Evolutionary conservation across 1,140 invertebrate species (phyloP).

Genomic region (Manduca sexta): DNA sequence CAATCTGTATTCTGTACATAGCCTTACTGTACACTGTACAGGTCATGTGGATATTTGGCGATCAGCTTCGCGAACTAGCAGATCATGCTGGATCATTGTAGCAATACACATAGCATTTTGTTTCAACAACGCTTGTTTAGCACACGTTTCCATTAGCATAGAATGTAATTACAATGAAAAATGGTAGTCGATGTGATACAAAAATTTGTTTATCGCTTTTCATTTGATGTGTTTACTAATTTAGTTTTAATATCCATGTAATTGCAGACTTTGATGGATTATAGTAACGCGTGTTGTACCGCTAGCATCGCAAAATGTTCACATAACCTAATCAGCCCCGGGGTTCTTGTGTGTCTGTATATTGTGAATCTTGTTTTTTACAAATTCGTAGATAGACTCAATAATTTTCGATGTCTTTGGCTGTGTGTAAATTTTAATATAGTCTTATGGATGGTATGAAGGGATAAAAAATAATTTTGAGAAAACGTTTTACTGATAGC

Average conservation of each 20-base stretch:
- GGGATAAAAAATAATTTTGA: slow-evolving; percentile 52
- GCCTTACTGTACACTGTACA: slow-evolving; percentile 62
- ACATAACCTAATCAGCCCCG: slow-evolving; percentile 59
- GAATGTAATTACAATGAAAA: slow-evolving; percentile 63
- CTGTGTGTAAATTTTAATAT: slow-evolving; percentile 66
- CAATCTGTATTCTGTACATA: slow-evolving; percentile 46
- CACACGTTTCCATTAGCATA: slow-evolving; percentile 43
- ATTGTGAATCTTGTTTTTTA: slow-evolving; percentile 35
- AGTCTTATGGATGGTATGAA: slow-evolving; percentile 33
- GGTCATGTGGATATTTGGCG: slow-evolving; percentile 73
- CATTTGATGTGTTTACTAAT: slow-evolving; percentile 16
- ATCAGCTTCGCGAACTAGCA: slow-evolving; percentile 56
- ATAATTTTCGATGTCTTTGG: slow-evolving; percentile 68
- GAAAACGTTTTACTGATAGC: slow-evolving; percentile 50
- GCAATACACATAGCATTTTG: slow-evolving; percentile 43
- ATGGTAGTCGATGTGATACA: slow-evolving; percentile 58
- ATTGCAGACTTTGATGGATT: slow-evolving; percentile 10
- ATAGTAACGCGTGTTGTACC: slow-evolving; percentile 39
- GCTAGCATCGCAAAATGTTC: slow-evolving; percentile 72
- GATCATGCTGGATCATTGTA: slow-evolving; percentile 43
- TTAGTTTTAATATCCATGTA: slow-evolving; percentile 14
- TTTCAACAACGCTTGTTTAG: slow-evolving; percentile 44
- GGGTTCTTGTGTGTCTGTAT: slow-evolving; percentile 49
- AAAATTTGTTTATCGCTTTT: slow-evolving; percentile 15
- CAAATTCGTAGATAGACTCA: slow-evolving; percentile 57